Conservation (phyloP, 1,140 invertebrate species). For the Trachymyrmex cornetzi region DNA sequence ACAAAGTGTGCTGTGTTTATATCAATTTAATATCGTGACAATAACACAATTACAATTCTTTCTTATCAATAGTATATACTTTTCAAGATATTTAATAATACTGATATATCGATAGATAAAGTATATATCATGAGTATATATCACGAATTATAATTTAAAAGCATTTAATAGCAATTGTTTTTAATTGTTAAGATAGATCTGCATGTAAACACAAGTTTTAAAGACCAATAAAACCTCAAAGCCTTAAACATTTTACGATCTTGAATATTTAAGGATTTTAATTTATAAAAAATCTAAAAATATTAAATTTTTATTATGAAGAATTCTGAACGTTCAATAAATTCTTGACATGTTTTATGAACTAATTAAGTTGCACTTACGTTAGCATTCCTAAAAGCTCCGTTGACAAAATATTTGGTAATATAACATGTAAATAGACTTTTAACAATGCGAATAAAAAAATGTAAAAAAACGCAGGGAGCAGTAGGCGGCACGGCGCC, state of each 20-base stretch:
- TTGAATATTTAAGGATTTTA: background rate
- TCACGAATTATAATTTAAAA: background rate
- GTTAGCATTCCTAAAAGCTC: slow-evolving; percentile 35
- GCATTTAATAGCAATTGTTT: background rate
- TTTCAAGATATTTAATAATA: background rate
- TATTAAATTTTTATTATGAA: slow-evolving; percentile 1
- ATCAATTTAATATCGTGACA: too few relatives aligned
- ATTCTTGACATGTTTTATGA: slow-evolving; percentile 24
- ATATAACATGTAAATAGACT: slow-evolving; percentile 51
- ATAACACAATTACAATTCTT: too few relatives aligned
- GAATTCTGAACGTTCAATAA: slow-evolving; percentile 23
- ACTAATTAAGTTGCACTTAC: slow-evolving; percentile 40
- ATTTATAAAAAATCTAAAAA: slow-evolving; percentile 24
- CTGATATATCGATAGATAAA: background rate
- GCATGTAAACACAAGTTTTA: background rate
- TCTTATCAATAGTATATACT: too few relatives aligned
- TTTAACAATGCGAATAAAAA: slow-evolving; percentile 44
- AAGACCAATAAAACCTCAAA: background rate
- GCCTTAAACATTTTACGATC: background rate
- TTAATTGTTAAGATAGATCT: background rate
- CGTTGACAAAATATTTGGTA: slow-evolving; percentile 46
- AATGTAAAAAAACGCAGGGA: slow-evolving; percentile 37
- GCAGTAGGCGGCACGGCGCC: background rate
- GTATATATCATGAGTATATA: background rate
- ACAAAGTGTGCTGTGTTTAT: too few relatives aligned